Evolutionary conservation across 2,797 vertebrate species (phyloP).

Genomic region (Anisognathus igniventris): DNA sequence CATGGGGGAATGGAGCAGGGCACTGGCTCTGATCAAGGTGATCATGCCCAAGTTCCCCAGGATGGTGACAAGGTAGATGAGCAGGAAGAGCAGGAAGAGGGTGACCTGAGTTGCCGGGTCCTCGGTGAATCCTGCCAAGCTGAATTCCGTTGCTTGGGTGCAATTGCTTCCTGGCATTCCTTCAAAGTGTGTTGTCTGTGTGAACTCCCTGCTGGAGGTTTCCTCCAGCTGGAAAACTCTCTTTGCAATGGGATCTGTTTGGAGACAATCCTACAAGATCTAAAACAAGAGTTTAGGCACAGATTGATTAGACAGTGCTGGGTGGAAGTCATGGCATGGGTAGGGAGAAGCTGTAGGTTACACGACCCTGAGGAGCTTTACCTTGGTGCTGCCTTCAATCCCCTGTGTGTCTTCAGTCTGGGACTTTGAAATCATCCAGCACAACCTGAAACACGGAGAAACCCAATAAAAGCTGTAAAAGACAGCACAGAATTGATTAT

Average conservation of each 20-base stretch:
- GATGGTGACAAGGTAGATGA: not conserved
- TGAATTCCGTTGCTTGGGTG: not conserved
- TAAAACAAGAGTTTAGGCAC: not conserved
- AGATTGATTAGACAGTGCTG: not conserved
- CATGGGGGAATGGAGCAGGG: not conserved
- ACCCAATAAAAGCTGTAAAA: rapidly evolving
- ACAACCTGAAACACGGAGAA: not conserved
- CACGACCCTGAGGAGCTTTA: not conserved
- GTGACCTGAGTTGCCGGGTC: not conserved
- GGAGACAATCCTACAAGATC: not conserved
- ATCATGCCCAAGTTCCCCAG: constrained; percentile 3
- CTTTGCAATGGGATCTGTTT: not conserved
- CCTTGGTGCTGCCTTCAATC: not conserved
- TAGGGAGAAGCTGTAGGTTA: not conserved
- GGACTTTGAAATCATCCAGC: not conserved
- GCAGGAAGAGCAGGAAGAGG: not conserved
- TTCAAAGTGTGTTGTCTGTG: rapidly evolving
- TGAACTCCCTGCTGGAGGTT: not conserved
- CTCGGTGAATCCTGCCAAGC: not conserved
- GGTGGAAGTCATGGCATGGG: rapidly evolving
- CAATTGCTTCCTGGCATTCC: not conserved
- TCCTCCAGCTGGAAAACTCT: not conserved
- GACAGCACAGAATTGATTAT: not conserved
- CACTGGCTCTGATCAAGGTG: not conserved
- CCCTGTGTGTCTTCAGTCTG: not conserved